phyloP scores from a whole-genome alignment of 2,888 invertebrate species.

The Deroplatys truncata region DNA sequence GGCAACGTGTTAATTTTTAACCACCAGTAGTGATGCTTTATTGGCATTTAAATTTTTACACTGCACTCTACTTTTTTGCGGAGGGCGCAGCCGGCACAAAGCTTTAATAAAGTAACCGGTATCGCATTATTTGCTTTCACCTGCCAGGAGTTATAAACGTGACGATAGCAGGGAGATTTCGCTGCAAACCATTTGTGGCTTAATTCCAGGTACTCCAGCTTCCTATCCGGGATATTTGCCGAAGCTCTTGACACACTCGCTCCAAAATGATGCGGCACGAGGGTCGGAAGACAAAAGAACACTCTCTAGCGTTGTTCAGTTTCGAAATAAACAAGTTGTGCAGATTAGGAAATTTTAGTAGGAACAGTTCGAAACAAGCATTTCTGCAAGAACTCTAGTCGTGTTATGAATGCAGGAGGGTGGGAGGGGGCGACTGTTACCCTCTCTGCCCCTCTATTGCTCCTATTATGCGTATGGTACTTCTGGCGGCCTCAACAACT shows the following conservation, averaged over 20 bases:
- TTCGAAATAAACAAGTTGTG: not conserved
- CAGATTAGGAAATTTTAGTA: not conserved
- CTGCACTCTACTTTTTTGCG: not conserved
- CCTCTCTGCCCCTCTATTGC: not conserved
- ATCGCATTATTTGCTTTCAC: not conserved
- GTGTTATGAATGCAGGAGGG: not conserved
- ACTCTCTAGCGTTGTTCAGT: not conserved
- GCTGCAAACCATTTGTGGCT: not conserved
- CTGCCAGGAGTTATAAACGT: not conserved
- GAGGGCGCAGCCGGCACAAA: not conserved
- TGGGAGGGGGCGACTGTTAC: not conserved
- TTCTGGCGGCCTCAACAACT: not conserved
- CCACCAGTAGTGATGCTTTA: not conserved
- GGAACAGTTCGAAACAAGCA: not conserved
- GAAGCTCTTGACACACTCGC: not conserved
- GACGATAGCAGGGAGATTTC: not conserved
- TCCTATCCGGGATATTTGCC: not conserved
- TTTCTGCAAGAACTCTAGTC: not conserved
- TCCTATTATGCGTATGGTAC: slow-evolving; percentile 4
- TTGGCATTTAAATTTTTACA: not conserved
- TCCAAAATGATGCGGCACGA: not conserved
- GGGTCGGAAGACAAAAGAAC: not conserved
- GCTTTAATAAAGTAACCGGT: not conserved
- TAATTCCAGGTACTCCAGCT: not conserved
- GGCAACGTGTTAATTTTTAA: too few relatives aligned